A percentile compares a stretch with the other conserved stretches of the same genome.
Evolutionary conservation across 2,113 vertebrate genomes (phyloP).

Genomic region (Abramis brama): DNA sequence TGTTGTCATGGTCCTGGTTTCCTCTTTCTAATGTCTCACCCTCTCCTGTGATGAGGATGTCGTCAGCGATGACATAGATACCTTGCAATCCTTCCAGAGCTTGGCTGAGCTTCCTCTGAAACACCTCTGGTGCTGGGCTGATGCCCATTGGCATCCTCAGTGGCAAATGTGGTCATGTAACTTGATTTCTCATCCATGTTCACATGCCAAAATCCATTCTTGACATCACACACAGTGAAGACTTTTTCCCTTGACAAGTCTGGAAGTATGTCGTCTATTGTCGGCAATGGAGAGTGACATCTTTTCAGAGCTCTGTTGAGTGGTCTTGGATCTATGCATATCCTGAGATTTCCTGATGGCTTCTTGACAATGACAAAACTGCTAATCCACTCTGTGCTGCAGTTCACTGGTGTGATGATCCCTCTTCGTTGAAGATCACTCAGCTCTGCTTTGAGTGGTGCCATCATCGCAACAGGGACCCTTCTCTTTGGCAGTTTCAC

Average conservation of each 20-base stretch:
- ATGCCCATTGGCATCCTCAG: constrained; percentile 48
- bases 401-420: constrained; percentile 35
- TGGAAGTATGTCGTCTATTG: background rate
- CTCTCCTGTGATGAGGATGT: constrained; percentile 35
- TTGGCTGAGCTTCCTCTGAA: constrained; percentile 35
- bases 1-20: constrained; percentile 10
- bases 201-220: constrained; percentile 49
- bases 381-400: too few species aligned
- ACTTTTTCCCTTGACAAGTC: constrained; percentile 39
- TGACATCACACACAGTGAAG: constrained; percentile 49
- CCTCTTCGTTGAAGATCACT: constrained; percentile 20
- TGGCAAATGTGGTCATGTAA: constrained; percentile 40
- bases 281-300: background rate
- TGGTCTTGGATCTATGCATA: background rate
- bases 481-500: constrained; percentile 32
- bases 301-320: constrained; percentile 3
- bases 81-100: constrained; percentile 10
- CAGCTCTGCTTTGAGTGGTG: constrained; percentile 34
- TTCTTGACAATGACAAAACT: constrained; percentile 7
- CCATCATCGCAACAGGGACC: constrained; percentile 39
- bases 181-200: constrained; percentile 51
- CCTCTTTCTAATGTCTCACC: constrained; percentile 2
- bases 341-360: constrained; percentile 6
- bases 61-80: constrained; percentile 28
- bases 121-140: constrained; percentile 44